Base-by-base conservation (phyloP, 1,140 invertebrate species). In the Aplysia californica region DNA sequence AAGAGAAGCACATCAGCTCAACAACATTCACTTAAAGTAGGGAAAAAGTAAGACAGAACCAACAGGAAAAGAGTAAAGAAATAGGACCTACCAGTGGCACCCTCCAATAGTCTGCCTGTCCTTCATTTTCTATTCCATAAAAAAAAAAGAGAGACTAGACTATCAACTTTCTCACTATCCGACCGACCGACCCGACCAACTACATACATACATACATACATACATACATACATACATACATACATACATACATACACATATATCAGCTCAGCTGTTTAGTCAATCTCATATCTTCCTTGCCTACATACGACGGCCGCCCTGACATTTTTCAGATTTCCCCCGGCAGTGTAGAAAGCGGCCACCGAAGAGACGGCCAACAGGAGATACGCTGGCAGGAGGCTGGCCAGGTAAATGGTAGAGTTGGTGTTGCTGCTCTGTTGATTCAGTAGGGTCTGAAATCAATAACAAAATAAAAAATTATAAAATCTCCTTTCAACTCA, bases 281-380 rank as follows among this genome's bases (percentile, higher is more conserved):
- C 61, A 66, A 66, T 75, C 41, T 70, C 44, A 31, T 77, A 50
- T 56, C 69, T 55, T 21, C 66, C 36, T 68, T 67, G 73, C 18
- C 66, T 21, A 50, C 75, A 77, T 3, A 68, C 38, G 44, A 39
- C 44, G 20, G 31, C 64, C 33, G 21, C 26, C 55, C 35, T 55
- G 10, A 68, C 23, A 21, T 59, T 71, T 10, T 18, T 23, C 2
- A 41, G 35, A 58, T 36, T 15, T 2, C 44, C 74, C 2, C 66
- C 72, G 21, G 72, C 59, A 36, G 74, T 29, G 35, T 39, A 35
- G 50, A 69, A 76, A 33, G 66, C 59, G n/a, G 35, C 4, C 18
- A 36, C 21, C 10, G 23, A 3, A 15, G 56, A 58, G 56, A 75
- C 41, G 33, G 66, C 18, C 29, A 75, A 21, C 31, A 39, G 31